These are phyloP conservation scores for Propsilocerus akamusi DNA, from an alignment of 1,140 invertebrate species.

Conservation along the genomic window DNA sequence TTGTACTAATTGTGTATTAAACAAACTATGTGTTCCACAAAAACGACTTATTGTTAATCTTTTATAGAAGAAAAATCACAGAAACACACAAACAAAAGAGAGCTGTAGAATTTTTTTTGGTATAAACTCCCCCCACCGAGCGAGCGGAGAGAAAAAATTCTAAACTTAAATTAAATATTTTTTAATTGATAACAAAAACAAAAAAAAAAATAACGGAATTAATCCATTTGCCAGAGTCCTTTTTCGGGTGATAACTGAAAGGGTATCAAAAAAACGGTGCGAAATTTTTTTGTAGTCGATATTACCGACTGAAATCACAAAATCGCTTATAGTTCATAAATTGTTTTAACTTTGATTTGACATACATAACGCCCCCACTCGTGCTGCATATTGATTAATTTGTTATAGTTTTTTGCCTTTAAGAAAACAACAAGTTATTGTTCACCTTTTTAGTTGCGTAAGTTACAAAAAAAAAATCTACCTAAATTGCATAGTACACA, in stretches of 20 bases:
- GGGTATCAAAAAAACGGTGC: neutral
- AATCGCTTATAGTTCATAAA: too few species aligned
- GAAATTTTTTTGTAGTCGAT: neutral
- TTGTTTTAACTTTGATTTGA: too few species aligned
- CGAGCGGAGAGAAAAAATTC: neutral
- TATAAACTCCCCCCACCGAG: too few species aligned
- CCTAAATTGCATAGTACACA: too few species aligned
- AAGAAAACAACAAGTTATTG: too few species aligned
- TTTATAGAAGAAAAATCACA: neutral
- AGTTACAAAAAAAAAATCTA: too few species aligned
- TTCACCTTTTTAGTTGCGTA: too few species aligned
- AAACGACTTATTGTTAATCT: neutral
- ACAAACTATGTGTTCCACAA: slow-evolving; percentile 2
- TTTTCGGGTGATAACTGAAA: too few species aligned
- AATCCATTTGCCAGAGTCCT: neutral
- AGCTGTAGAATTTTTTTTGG: neutral
- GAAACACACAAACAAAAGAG: neutral
- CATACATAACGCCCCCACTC: too few species aligned
- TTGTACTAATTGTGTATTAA: slow-evolving; percentile 3
- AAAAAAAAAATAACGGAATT: neutral
- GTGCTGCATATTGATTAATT: too few species aligned
- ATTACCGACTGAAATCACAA: too few species aligned
- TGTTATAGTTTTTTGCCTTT: too few species aligned
- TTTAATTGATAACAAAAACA: neutral
- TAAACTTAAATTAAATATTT: neutral